Conservation (phyloP, 2,113 vertebrate species). For the Dasypus novemcinctus region DNA sequence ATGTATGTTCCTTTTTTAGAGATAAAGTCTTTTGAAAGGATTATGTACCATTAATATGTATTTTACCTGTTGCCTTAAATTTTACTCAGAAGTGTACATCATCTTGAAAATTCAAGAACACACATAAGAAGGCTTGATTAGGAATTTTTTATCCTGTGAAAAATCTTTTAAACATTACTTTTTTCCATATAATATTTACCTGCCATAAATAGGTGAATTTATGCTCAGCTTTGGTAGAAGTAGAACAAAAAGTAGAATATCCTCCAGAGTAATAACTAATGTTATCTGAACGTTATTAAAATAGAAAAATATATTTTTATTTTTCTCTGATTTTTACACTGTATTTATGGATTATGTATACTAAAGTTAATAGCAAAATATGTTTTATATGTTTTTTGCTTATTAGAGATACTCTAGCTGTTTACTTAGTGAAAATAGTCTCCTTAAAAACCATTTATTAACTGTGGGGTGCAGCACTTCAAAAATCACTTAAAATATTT, state of each 20-base stretch:
- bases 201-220: neutral
- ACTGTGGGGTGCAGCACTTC: neutral
- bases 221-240: neutral
- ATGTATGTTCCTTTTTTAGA: conserved; percentile 37
- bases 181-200: neutral
- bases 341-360: neutral
- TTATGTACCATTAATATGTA: conserved; percentile 25
- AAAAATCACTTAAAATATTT: neutral
- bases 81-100: neutral
- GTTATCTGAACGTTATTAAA: neutral
- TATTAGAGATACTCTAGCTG: conserved; percentile 38
- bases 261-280: neutral
- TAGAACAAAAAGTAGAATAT: neutral
- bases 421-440: conserved; percentile 8
- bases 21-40: conserved; percentile 61
- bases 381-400: neutral
- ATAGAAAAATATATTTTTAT: neutral
- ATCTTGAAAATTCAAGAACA: neutral
- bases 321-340: conserved; percentile 27
- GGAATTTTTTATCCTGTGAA: neutral
- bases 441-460: conserved; percentile 55
- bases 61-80: conserved; percentile 42
- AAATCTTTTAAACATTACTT: neutral
- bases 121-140: neutral
- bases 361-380: conserved; percentile 15